A percentile compares a stretch with the other conserved stretches of the same genome.
phyloP scores from a whole-genome alignment of 2,113 vertebrate genomes.

The Xerus inauris region DNA sequence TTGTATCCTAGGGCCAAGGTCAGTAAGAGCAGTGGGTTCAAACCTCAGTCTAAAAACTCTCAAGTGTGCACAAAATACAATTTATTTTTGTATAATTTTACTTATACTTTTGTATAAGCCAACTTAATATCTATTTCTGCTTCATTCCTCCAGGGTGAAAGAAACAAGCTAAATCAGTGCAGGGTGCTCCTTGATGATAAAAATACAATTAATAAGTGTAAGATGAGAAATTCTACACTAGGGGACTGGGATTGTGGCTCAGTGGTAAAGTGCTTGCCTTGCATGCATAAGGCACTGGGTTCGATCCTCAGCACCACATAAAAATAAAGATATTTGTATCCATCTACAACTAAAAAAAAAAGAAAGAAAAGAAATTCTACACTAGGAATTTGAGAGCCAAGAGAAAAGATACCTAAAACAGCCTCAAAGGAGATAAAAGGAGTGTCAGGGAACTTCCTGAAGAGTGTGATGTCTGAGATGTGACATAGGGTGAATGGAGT shows the following conservation, averaged over 20 bases:
- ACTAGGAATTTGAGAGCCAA: not conserved
- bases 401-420: not conserved
- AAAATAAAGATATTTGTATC: too few relatives aligned
- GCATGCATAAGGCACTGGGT: too few relatives aligned
- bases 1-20: not conserved
- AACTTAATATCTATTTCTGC: conserved; percentile 38
- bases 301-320: too few relatives aligned
- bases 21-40: not conserved
- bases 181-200: not conserved
- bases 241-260: too few relatives aligned
- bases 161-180: conserved; percentile 45
- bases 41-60: conserved; percentile 21
- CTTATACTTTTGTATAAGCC: not conserved
- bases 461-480: not conserved
- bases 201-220: conserved; percentile 40
- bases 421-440: not conserved
- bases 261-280: too few relatives aligned
- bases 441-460: not conserved
- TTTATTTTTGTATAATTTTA: not conserved
- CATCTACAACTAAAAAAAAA: too few relatives aligned
- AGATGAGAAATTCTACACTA: conserved; percentile 38
- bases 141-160: not conserved
- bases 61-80: conserved; percentile 29
- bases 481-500: not conserved
- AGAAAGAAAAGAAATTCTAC: conserved; percentile 44